Percentiles rank a stretch among this genome's conserved stretches.
Conservation (phyloP, 2,797 vertebrate species). For the Myotis findleyi region DNA sequence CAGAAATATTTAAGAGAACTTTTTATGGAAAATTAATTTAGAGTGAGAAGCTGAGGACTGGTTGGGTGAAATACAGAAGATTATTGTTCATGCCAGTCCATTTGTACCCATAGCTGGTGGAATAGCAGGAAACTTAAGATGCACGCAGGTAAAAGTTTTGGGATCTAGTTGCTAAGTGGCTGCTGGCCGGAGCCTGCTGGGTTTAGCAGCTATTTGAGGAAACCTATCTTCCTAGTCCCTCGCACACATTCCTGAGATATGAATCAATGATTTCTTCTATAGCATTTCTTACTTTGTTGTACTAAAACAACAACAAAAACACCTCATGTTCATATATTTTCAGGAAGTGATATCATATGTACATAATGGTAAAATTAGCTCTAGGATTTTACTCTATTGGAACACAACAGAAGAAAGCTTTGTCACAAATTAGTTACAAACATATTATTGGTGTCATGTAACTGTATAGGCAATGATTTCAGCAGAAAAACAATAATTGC, state of each 20-base stretch:
- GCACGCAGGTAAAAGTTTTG: neutral
- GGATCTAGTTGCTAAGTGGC: neutral
- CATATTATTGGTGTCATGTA: conserved; percentile 72
- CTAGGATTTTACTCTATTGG: conserved; percentile 77
- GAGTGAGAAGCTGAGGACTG: neutral
- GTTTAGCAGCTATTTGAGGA: conserved; percentile 13
- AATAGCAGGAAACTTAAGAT: conserved; percentile 3
- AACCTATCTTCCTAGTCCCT: neutral
- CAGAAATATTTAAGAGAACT: conserved; percentile 6
- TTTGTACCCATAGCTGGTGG: neutral
- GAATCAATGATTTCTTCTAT: conserved; percentile 42
- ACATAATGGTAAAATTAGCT: conserved; percentile 81
- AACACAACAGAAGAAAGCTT: conserved; percentile 82
- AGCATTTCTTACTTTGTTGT: conserved; percentile 53
- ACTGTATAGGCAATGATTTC: conserved; percentile 68
- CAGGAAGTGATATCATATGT: conserved; percentile 81
- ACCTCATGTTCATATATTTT: conserved; percentile 50
- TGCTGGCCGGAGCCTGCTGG: neutral
- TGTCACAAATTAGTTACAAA: conserved; percentile 78
- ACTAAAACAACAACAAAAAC: conserved; percentile 12
- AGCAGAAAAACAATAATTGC: conserved; percentile 74
- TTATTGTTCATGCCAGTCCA: neutral
- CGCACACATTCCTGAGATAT: conserved; percentile 21
- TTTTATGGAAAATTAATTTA: conserved; percentile 53
- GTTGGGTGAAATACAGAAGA: neutral